Conservation (phyloP, 2,888 invertebrate genomes). For the Eupithecia insigniata region DNA sequence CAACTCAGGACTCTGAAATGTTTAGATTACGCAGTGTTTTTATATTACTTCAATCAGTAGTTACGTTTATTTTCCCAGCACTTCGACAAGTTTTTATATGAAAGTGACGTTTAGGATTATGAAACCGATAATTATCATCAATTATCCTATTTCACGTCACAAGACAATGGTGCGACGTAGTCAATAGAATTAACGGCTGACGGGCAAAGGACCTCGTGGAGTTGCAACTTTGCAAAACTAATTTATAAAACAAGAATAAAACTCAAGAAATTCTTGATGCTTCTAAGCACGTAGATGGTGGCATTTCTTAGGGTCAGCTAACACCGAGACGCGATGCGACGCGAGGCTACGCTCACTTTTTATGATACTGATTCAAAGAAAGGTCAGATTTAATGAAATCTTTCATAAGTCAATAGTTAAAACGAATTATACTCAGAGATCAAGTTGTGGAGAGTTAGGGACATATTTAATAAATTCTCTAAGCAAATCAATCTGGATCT, state of each 20-base stretch:
- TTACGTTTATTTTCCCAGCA: not conserved
- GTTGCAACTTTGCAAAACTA: not conserved
- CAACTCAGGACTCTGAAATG: not conserved
- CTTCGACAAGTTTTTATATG: constrained; percentile 1
- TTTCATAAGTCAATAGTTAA: too few relatives aligned
- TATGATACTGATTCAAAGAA: too few relatives aligned
- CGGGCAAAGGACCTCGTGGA: not conserved
- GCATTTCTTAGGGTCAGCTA: too few relatives aligned
- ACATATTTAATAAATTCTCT: too few relatives aligned
- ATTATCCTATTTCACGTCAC: constrained; percentile 3
- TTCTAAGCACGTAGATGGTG: constrained; percentile 11
- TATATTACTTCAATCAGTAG: not conserved
- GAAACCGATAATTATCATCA: not conserved
- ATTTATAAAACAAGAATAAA: constrained; percentile 7
- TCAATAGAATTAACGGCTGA: not conserved
- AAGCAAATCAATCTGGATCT: too few relatives aligned
- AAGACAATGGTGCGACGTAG: constrained; percentile 5
- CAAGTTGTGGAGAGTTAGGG: too few relatives aligned
- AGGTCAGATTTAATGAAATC: too few relatives aligned
- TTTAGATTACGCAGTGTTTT: not conserved
- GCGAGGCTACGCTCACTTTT: too few relatives aligned
- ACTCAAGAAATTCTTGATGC: not conserved
- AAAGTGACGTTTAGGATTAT: not conserved
- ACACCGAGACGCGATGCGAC: too few relatives aligned
- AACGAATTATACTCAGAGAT: too few relatives aligned